Evolutionary conservation across 2,797 vertebrate genomes (phyloP), one percentile per base, ranked within the genome.

Genomic region (Gobionotothen gibberifrons): DNA sequence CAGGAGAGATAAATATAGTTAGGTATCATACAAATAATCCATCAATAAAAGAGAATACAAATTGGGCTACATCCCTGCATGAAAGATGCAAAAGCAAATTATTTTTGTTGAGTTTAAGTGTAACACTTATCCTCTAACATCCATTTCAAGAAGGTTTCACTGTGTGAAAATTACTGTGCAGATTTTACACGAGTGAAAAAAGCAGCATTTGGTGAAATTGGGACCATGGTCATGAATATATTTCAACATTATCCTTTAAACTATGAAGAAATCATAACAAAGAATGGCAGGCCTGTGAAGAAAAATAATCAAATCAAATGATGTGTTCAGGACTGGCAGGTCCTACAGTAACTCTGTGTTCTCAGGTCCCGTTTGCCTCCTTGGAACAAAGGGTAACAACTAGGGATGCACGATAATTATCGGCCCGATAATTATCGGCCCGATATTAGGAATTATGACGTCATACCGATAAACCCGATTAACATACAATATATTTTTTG

Each of bases 1-100:
- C 72, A 77, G 52, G 66, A 60, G 53, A 56, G 32, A 52, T 72
- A 15, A 72, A 49, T 17, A 22, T 51, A 66, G 39, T 21, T 44
- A 32, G 26, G n/a, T 44, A 13, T 49, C 36, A 43, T 26, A 9
- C 60, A 39, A 56, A 39, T 16, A 69, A 82, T 53, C 12, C 19
- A 68, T 73, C 17, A 29, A 22, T 42, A 12, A 78, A 67, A 64
- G 49, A n/a, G 7, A 74, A 42, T 5, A 4, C 36, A 57, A 54
- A 62, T 40, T 22, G 26, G 54, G 5, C 8, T 57, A 8, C 21
- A 46, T 47, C 11, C 39, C 13, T 53, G 13, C 46, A 54, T 48
- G 5, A 57, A 61, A 52, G 5, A 5, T 40, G 19, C 39, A 16
- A 6, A 9, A 46, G 44, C 2, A 59, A 48, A 68, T 36, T 65